Conservation (phyloP, 1,140 invertebrate species). For the Maconellicoccus hirsutus region DNA sequence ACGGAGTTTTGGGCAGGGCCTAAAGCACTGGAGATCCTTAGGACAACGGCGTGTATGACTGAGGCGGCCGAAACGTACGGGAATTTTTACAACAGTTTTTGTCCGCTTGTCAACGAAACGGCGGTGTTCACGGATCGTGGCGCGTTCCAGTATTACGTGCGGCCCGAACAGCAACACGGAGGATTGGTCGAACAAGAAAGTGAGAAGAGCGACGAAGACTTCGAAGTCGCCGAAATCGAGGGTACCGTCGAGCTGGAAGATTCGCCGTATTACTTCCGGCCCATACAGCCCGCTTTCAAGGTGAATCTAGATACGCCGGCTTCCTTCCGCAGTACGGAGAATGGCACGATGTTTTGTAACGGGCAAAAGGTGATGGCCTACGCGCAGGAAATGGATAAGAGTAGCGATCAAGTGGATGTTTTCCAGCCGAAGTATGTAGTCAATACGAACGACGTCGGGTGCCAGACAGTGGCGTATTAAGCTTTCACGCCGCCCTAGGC, state of each 20-base stretch:
- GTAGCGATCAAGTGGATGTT: not conserved
- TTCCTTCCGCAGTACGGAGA: not conserved
- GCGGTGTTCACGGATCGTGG: conserved; percentile 5
- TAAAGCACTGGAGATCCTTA: too few relatives aligned
- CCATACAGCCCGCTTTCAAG: not conserved
- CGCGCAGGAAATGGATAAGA: not conserved
- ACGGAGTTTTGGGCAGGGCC: too few relatives aligned
- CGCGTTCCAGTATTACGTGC: not conserved
- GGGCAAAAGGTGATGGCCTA: not conserved
- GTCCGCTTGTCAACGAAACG: not conserved
- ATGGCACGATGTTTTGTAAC: not conserved
- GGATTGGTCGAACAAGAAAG: not conserved
- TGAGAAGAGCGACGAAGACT: not conserved
- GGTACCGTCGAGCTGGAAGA: not conserved
- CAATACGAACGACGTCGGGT: not conserved
- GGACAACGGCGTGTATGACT: too few relatives aligned
- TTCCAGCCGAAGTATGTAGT: not conserved
- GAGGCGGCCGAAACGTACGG: not conserved
- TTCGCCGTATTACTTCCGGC: not conserved
- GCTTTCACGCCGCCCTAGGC: too few relatives aligned
- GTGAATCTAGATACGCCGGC: not conserved
- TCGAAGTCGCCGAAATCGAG: not conserved
- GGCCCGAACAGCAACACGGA: not conserved
- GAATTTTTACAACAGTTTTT: not conserved
- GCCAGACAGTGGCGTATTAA: not conserved